Evolutionary conservation across 1,140 invertebrate species (phyloP).

Genomic region (Heliconius melpomene): DNA sequence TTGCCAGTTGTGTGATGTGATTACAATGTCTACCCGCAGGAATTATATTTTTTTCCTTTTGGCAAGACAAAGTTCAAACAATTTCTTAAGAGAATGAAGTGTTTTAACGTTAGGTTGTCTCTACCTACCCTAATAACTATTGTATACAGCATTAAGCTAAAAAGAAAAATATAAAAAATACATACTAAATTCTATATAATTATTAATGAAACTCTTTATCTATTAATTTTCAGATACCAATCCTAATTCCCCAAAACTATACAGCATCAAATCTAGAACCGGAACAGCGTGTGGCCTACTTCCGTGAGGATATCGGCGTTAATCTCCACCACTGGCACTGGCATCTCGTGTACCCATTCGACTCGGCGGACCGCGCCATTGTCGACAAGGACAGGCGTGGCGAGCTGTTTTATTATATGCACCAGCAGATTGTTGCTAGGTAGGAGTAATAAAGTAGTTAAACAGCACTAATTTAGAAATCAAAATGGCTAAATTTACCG

Average conservation of each 20-base stretch:
- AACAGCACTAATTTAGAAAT: too few relatives aligned
- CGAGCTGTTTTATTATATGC: constrained; percentile 91
- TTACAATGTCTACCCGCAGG: too few relatives aligned
- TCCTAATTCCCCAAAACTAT: constrained; percentile 87
- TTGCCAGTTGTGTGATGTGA: too few relatives aligned
- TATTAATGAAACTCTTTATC: background rate
- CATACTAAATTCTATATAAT: too few relatives aligned
- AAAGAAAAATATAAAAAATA: too few relatives aligned
- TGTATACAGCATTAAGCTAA: too few relatives aligned
- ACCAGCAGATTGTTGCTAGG: constrained; percentile 86
- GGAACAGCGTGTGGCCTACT: constrained; percentile 89
- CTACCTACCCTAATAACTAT: too few relatives aligned
- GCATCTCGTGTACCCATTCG: constrained; percentile 90
- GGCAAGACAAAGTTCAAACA: too few relatives aligned
- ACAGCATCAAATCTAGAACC: constrained; percentile 87
- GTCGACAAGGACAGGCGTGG: constrained; percentile 87
- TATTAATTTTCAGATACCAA: constrained; percentile 76
- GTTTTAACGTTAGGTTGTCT: too few relatives aligned
- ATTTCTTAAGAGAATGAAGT: too few relatives aligned
- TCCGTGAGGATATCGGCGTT: constrained; percentile 87
- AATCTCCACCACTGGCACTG: constrained; percentile 93
- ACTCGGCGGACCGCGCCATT: constrained; percentile 81
- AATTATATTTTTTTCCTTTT: too few relatives aligned
- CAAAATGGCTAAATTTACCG: background rate
- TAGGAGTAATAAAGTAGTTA: constrained; percentile 7